phyloP scores from a whole-genome alignment of 1,140 invertebrate species.

The Caerostris darwini region DNA sequence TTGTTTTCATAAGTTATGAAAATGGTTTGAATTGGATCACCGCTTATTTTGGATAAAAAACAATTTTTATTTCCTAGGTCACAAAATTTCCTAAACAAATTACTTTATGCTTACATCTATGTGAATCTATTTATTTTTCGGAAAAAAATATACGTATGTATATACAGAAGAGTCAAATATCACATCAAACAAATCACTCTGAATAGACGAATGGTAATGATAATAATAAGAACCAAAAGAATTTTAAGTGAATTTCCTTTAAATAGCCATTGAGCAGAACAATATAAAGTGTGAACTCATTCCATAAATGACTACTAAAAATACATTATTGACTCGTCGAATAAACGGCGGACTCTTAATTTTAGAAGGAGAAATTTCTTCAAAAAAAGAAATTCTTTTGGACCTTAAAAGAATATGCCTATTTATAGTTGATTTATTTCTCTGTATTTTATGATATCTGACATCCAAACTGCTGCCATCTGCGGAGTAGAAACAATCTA shows the following conservation, averaged over 20 bases:
- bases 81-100: too few relatives aligned
- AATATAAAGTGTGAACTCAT: background rate
- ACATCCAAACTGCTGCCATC: background rate
- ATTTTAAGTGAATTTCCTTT: background rate
- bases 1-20: too few relatives aligned
- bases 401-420: background rate
- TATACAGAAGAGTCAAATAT: too few relatives aligned
- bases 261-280: background rate
- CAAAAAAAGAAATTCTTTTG: background rate
- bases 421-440: background rate
- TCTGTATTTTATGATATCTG: background rate
- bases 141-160: too few relatives aligned
- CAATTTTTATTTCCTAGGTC: too few relatives aligned
- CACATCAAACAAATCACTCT: background rate
- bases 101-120: too few relatives aligned
- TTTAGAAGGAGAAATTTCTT: background rate
- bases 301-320: constrained; percentile 3
- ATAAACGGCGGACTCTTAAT: background rate
- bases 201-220: background rate
- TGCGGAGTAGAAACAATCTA: background rate
- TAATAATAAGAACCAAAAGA: background rate
- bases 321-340: background rate
- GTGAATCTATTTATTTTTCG: too few relatives aligned
- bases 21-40: too few relatives aligned
- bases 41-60: too few relatives aligned